Evolutionary conservation across 2,888 invertebrate genomes (phyloP).

Genomic region (Labia minor): DNA sequence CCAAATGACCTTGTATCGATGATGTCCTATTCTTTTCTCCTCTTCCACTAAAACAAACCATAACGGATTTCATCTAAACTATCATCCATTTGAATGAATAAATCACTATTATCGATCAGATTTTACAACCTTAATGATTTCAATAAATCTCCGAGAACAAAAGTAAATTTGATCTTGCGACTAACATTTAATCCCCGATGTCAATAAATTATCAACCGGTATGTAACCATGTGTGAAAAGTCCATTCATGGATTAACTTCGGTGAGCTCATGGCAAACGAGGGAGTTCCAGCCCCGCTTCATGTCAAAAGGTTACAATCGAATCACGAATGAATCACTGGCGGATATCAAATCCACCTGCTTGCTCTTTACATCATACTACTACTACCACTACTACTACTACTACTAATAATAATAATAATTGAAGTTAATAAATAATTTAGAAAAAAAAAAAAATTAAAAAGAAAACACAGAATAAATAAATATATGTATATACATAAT

Average conservation of each 20-base stretch:
- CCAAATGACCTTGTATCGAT: too few relatives aligned
- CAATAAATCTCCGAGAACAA: neutral
- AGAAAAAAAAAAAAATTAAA: neutral
- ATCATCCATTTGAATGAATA: too few relatives aligned
- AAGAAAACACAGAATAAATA: too few relatives aligned
- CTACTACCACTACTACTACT: too few relatives aligned
- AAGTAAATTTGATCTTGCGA: neutral
- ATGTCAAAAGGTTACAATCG: conserved; percentile 1
- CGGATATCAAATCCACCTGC: neutral
- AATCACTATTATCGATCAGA: too few relatives aligned
- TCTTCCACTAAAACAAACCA: too few relatives aligned
- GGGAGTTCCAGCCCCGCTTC: neutral
- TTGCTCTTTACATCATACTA: neutral
- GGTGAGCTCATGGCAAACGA: neutral
- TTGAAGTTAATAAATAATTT: neutral
- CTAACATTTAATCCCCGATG: neutral
- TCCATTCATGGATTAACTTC: neutral
- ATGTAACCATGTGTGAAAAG: neutral
- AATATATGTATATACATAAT: neutral
- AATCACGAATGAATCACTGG: neutral
- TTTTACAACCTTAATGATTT: neutral
- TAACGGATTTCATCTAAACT: too few relatives aligned
- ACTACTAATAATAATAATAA: too few relatives aligned
- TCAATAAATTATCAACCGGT: neutral
- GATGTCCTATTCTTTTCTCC: too few relatives aligned